phyloP scores from a whole-genome alignment of 1,140 invertebrate genomes.

The Drosophila auraria region DNA sequence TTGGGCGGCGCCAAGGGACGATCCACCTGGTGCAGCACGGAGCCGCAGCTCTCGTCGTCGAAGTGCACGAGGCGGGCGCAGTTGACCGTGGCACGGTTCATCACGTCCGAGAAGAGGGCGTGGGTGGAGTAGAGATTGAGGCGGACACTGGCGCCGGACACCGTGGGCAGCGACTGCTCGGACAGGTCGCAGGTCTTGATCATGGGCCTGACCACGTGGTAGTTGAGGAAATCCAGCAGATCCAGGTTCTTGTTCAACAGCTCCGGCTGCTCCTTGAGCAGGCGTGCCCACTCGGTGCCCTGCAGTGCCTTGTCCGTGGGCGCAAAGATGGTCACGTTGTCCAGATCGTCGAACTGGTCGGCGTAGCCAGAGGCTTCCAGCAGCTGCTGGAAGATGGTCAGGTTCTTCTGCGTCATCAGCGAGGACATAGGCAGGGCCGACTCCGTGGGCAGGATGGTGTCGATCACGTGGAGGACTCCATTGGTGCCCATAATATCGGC shows the following conservation, averaged over 20 bases:
- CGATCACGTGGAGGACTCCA: conserved; percentile 90
- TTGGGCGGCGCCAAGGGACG: conserved; percentile 86
- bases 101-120: conserved; percentile 86
- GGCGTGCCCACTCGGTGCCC: conserved; percentile 76
- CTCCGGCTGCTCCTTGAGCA: conserved; percentile 84
- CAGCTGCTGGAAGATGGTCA: conserved; percentile 85
- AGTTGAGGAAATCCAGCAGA: conserved; percentile 86
- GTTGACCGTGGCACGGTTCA: conserved; percentile 87
- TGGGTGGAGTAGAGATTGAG: conserved; percentile 87
- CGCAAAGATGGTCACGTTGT: conserved; percentile 88
- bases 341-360: conserved; percentile 86
- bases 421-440: conserved; percentile 85
- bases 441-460: conserved; percentile 88
- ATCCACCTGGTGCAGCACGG: conserved; percentile 87
- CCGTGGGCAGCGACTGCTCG: conserved; percentile 86
- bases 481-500: conserved; percentile 88
- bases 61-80: conserved; percentile 87
- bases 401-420: conserved; percentile 85
- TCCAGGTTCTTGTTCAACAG: conserved; percentile 84
- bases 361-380: conserved; percentile 87
- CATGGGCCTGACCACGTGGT: conserved; percentile 87
- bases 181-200: conserved; percentile 86
- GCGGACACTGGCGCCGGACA: conserved; percentile 85
- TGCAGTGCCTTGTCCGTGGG: conserved; percentile 88
- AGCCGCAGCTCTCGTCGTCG: conserved; percentile 88